Base-by-base conservation (phyloP, 2,888 invertebrate species). In the Zhuqinia jingwanae region DNA sequence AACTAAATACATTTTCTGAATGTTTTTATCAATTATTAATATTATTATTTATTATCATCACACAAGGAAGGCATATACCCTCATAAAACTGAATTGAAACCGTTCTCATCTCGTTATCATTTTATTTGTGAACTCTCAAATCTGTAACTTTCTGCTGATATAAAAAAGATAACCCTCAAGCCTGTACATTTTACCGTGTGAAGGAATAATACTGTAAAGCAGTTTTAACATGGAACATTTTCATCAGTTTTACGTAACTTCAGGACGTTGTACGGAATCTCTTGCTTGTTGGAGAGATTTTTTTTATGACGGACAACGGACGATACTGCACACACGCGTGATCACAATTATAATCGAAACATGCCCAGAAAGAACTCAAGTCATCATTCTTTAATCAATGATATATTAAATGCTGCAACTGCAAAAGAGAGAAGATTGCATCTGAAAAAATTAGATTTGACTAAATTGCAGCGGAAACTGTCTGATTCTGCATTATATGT, bases 51-150 rank as follows among this genome's bases (percentile, higher is more conserved):
- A n/a, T 25, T 60, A 60, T 70, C 30, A 47, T 13, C 45, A 45
- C 8, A 1, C 45, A 47, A 63, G n/a, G n/a, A 36, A 36, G 36
- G 6, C 63, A 30, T n/a, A 17, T 27, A n/a, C 30, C 15, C n/a
- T 36, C 3, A 63, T 63, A 15, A n/a, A 36, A 22, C n/a, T 73
- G 68, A 47, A 2, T 47, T 68, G 80, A 81, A 81, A 81, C 81
- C 81, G 81, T 81, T 81, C 70, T 60, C 81, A 81, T 58, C n/a
- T 68, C 20, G 60, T 65, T 36, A 63, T 68, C 22, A 47, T 78
- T 60, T 50, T 17, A 47, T 45, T 47, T 47, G 25, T 77, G 58
- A n/a, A 76, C 25, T 17, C 17, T 20, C 53, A 42, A 68, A 45
- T 68, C 20, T 10, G 20, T 42, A 42, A 20, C 25, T 60, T n/a